Evolutionary conservation across 2,113 vertebrate genomes (phyloP).

Genomic region (Prinia subflava): DNA sequence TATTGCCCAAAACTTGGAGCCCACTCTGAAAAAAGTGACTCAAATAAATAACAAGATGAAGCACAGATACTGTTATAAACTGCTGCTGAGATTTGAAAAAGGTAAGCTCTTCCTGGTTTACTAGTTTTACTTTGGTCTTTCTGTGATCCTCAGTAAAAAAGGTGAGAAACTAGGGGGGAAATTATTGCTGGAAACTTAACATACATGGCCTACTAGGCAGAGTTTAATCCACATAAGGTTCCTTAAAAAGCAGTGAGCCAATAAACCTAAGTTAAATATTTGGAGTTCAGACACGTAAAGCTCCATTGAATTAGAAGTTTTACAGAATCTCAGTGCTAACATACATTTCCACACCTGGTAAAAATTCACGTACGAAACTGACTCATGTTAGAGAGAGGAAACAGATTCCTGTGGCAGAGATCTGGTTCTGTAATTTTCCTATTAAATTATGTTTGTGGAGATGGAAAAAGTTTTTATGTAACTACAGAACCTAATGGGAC

Average conservation of each 20-base stretch:
- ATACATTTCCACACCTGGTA: neutral
- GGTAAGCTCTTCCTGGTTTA: neutral
- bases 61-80: neutral
- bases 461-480: neutral
- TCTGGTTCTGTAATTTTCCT: neutral
- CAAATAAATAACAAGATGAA: neutral
- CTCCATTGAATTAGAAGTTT: neutral
- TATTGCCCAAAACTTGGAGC: neutral
- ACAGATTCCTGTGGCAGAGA: neutral
- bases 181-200: neutral
- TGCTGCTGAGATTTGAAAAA: neutral
- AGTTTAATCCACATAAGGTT: neutral
- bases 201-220: neutral
- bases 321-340: slow-evolving; percentile 17
- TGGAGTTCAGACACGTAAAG: neutral
- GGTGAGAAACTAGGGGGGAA: neutral
- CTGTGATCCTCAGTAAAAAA: neutral
- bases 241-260: slow-evolving; percentile 7
- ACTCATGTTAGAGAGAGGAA: neutral
- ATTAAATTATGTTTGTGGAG: neutral
- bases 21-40: neutral
- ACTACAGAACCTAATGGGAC: neutral
- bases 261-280: slow-evolving; percentile 18
- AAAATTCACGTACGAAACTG: neutral
- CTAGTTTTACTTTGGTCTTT: neutral